phyloP scores from a whole-genome alignment of 1,140 invertebrate species.

The Pseudomyrmex gracilis region DNA sequence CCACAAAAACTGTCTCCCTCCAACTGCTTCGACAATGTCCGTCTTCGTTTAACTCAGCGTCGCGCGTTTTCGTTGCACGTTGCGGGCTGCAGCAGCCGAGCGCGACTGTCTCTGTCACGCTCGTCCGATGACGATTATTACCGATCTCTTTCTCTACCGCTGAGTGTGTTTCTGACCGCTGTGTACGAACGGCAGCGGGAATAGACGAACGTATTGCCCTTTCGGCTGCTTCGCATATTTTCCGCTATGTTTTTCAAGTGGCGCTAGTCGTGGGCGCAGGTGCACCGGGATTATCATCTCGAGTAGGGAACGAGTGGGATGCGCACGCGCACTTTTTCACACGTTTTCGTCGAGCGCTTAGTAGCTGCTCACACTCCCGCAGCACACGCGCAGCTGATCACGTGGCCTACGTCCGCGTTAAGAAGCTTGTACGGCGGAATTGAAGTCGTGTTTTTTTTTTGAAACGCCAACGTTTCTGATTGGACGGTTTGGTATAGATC shows the following conservation, averaged over 20 bases:
- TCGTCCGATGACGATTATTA: not conserved
- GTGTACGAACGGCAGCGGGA: slow-evolving; percentile 78
- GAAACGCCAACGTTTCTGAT: no score
- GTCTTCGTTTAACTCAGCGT: not conserved
- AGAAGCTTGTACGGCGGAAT: no score
- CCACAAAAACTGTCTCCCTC: slow-evolving; percentile 38
- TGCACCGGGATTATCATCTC: slow-evolving; percentile 42
- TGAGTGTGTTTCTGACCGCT: slow-evolving; percentile 81
- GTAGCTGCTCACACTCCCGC: no score
- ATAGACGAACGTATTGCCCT: slow-evolving; percentile 77
- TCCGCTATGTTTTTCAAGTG: slow-evolving; percentile 52
- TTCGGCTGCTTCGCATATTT: slow-evolving; percentile 77
- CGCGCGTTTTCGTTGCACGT: slow-evolving; percentile 3
- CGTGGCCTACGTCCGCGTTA: no score
- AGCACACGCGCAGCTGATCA: no score
- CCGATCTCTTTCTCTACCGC: not conserved
- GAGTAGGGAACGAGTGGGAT: not conserved
- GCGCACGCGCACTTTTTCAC: no score
- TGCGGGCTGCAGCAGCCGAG: not conserved
- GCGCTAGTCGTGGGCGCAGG: slow-evolving; percentile 74
- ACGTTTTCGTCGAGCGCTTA: no score
- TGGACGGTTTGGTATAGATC: no score
- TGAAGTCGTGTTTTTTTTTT: no score
- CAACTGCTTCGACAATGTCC: not conserved
- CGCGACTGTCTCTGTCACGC: slow-evolving; percentile 1